Percentiles rank a stretch among this genome's conserved stretches.
Evolutionary conservation across 2,888 invertebrate genomes (phyloP).

Genomic region (Torymus aiolomorphi): DNA sequence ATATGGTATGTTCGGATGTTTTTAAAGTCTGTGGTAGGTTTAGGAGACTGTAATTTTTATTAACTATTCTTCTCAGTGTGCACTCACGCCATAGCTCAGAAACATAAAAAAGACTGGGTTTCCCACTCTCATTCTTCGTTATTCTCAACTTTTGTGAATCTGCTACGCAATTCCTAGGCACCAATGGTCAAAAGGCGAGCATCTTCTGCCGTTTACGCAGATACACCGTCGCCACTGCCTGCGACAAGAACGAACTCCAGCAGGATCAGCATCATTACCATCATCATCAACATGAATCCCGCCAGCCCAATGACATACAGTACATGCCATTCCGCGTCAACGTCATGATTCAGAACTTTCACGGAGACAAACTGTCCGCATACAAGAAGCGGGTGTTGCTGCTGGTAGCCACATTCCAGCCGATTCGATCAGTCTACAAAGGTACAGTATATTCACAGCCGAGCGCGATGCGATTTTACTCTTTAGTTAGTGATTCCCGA

Average conservation of each 20-base stretch:
- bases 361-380: constrained; percentile 62
- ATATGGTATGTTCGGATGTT: too few species aligned
- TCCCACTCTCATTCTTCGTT: not conserved
- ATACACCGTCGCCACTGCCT: constrained; percentile 75
- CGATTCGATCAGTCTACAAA: constrained; percentile 86
- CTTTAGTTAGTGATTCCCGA: too few species aligned
- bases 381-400: constrained; percentile 49
- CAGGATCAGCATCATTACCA: too few species aligned
- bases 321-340: constrained; percentile 86
- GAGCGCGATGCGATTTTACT: too few species aligned
- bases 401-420: constrained; percentile 81
- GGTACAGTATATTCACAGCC: constrained; percentile 77
- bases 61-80: too few species aligned
- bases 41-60: too few species aligned
- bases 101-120: too few species aligned
- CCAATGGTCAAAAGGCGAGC: constrained; percentile 61
- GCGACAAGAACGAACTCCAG: too few species aligned
- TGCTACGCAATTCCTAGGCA: constrained; percentile 57
- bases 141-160: not conserved
- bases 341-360: constrained; percentile 79
- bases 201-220: constrained; percentile 83
- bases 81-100: too few species aligned
- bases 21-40: too few species aligned
- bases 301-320: constrained; percentile 72
- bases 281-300: too few species aligned